These are phyloP conservation scores for Heliconius hermathena DNA, from an alignment of 1,140 invertebrate species.

Conservation along the genomic window DNA sequence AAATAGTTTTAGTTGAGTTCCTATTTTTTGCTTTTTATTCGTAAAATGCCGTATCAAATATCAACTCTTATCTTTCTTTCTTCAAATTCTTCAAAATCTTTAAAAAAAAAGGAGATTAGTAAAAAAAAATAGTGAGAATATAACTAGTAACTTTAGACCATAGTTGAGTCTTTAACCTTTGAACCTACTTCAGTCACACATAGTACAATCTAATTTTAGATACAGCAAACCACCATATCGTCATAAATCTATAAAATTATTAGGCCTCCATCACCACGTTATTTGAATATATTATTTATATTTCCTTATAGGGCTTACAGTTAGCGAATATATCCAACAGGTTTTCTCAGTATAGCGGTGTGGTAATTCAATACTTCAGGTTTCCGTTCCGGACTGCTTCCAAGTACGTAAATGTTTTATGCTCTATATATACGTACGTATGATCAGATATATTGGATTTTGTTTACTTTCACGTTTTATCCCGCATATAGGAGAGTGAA, in stretches of 20 bases:
- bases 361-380: slow-evolving; percentile 55
- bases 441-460: not conserved
- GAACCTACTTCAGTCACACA: not conserved
- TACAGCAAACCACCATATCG: not conserved
- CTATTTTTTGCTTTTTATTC: no score
- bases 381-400: slow-evolving; percentile 48
- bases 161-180: not conserved
- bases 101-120: no score
- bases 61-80: no score
- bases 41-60: no score
- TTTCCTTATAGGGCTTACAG: slow-evolving; percentile 52
- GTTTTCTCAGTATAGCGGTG: slow-evolving; percentile 52
- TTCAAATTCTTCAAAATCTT: no score
- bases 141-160: not conserved
- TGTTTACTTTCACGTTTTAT: no score
- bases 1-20: no score
- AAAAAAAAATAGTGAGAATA: not conserved
- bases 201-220: not conserved
- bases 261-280: slow-evolving; percentile 1
- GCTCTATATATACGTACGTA: slow-evolving; percentile 28
- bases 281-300: slow-evolving; percentile 40
- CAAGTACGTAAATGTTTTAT: slow-evolving; percentile 43
- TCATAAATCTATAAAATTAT: slow-evolving; percentile 12
- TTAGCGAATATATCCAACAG: slow-evolving; percentile 50
- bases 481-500: no score